Conservation (phyloP, 2,113 vertebrate species). For the Nibea albiflora region DNA sequence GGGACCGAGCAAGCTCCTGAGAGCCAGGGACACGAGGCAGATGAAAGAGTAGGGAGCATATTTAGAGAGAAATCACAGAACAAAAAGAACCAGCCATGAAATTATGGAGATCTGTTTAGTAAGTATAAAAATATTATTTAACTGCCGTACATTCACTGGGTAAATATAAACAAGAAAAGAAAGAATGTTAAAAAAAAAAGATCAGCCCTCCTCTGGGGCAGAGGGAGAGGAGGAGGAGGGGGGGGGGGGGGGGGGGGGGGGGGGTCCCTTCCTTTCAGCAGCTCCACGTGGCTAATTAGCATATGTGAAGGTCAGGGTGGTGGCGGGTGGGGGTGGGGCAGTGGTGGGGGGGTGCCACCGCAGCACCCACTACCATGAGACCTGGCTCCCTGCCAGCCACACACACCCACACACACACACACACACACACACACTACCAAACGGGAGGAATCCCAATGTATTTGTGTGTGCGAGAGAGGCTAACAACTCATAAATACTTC, state of each 20-base stretch:
- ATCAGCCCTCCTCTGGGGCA: conserved; percentile 79
- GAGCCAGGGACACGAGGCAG: conserved; percentile 45
- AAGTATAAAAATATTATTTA: conserved; percentile 2
- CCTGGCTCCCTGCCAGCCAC: conserved; percentile 86
- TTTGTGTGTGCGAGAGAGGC: conserved; percentile 15
- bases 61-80: conserved; percentile 44
- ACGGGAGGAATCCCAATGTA: conserved; percentile 78
- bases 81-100: conserved; percentile 19
- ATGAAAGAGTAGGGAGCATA: conserved; percentile 40
- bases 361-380: conserved; percentile 74
- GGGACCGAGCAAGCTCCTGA: conserved; percentile 57
- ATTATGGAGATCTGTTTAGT: conserved; percentile 38
- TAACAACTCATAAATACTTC: conserved; percentile 58
- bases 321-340: conserved; percentile 70
- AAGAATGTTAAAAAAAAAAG: background rate
- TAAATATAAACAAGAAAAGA: background rate
- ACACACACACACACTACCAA: conserved; percentile 64
- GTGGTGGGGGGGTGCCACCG: conserved; percentile 71
- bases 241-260: background rate
- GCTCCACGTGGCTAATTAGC: conserved; percentile 94
- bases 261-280: conserved; percentile 78
- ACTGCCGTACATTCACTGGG: conserved; percentile 6
- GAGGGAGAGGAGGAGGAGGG: no score
- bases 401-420: conserved; percentile 55
- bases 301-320: conserved; percentile 91